A percentile compares a stretch with the other conserved stretches of the same genome.
Conservation (phyloP, 2,888 invertebrate genomes). For the Eretmocerus hayati region DNA sequence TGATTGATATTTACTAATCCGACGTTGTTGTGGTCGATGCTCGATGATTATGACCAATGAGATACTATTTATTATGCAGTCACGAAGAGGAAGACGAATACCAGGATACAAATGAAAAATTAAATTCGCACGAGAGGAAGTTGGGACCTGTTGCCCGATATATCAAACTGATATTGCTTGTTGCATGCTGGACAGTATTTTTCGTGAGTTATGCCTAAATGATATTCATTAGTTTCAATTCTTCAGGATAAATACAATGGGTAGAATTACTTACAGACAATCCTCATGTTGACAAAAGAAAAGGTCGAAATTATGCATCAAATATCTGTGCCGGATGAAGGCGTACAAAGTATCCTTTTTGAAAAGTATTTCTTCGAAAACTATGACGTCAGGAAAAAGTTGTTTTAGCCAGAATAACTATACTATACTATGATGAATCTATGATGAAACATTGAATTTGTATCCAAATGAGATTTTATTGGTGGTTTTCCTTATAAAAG, state of each 20-base stretch:
- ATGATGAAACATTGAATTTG: no score
- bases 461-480: no score
- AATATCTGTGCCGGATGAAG: constrained; percentile 54
- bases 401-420: no score
- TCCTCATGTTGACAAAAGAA: constrained; percentile 64
- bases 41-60: no score
- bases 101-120: constrained; percentile 9
- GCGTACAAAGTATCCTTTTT: constrained; percentile 51
- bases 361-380: no score
- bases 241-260: background rate
- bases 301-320: constrained; percentile 57
- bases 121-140: constrained; percentile 15
- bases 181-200: constrained; percentile 62
- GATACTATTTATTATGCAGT: no score
- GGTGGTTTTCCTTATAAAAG: no score
- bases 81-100: constrained; percentile 17
- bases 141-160: constrained; percentile 33
- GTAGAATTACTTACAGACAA: constrained; percentile 37
- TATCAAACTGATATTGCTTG: constrained; percentile 54
- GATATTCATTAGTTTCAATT: background rate
- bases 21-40: no score
- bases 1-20: background rate
- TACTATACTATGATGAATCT: no score
- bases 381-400: no score
- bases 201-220: constrained; percentile 44